Evolutionary conservation across 2,797 vertebrate species (phyloP).

Genomic region (Xyrichtys novacula): DNA sequence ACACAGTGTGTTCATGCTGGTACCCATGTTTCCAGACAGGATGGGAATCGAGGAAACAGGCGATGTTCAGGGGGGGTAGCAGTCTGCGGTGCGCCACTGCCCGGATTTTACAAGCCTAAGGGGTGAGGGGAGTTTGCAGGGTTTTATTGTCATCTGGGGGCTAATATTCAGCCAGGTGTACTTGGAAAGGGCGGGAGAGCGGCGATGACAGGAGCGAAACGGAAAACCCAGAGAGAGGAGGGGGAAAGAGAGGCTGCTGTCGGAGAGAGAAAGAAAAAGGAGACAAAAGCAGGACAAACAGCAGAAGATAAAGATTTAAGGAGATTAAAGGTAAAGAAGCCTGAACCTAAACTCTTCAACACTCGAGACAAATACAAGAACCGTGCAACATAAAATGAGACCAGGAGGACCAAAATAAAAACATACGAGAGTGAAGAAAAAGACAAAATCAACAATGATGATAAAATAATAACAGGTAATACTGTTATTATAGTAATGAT

Average conservation of each 20-base stretch:
- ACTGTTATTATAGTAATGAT: no score
- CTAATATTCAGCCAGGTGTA: constrained; percentile 78
- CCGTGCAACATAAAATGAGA: no score
- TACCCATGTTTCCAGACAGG: constrained; percentile 66
- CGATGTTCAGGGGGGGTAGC: background rate
- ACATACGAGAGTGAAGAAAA: no score
- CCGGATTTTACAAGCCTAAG: constrained; percentile 62
- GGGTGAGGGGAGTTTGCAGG: constrained; percentile 30
- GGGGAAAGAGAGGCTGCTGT: constrained; percentile 39
- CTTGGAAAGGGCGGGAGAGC: constrained; percentile 55
- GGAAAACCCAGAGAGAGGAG: constrained; percentile 56
- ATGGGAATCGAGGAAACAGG: constrained; percentile 64
- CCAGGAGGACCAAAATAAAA: no score
- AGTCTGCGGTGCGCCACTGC: constrained; percentile 38
- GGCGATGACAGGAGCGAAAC: constrained; percentile 72
- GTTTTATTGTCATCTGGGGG: constrained; percentile 74
- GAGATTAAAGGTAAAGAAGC: no score
- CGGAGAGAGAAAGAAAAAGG: constrained; percentile 20
- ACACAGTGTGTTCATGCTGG: constrained; percentile 35
- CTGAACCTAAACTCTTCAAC: no score
- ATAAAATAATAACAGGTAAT: no score
- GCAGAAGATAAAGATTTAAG: no score
- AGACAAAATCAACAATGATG: no score
- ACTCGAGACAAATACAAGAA: no score
- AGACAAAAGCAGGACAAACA: constrained; percentile 26